phyloP scores from a whole-genome alignment of 2,797 vertebrate genomes.

The Prionace glauca region DNA sequence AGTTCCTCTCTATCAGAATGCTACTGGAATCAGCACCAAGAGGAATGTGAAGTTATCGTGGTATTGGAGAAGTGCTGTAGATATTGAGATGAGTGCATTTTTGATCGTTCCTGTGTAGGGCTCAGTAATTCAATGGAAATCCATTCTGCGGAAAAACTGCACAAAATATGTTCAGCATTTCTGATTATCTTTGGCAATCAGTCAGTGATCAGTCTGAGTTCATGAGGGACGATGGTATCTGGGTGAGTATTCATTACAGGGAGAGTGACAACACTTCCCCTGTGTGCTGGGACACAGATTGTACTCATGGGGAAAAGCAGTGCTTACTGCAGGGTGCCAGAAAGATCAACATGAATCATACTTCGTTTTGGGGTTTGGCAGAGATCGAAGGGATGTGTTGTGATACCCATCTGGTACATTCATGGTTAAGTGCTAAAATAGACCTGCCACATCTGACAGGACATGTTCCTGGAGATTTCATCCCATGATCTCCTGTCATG shows the following conservation, averaged over 20 bases:
- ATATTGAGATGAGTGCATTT: not conserved
- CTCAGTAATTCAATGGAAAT: not conserved
- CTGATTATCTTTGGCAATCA: slow-evolving; percentile 16
- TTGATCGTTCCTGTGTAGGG: not conserved
- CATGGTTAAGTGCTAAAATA: not conserved
- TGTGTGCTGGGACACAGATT: not conserved
- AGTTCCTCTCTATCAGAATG: not conserved
- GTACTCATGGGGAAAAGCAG: not conserved
- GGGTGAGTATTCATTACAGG: not conserved
- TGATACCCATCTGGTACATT: not conserved
- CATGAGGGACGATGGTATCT: not conserved
- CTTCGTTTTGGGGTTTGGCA: not conserved
- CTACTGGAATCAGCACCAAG: not conserved
- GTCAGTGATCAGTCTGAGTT: not conserved
- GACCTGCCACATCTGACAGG: not conserved
- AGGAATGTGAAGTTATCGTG: not conserved
- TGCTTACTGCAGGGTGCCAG: not conserved
- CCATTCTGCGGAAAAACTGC: not conserved
- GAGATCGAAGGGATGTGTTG: not conserved
- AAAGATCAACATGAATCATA: no score
- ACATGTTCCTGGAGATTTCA: not conserved
- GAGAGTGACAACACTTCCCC: not conserved
- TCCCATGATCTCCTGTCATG: not conserved
- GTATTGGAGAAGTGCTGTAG: not conserved
- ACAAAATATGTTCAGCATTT: not conserved